These are phyloP conservation scores for Sciaenops ocellatus DNA, from an alignment of 2,797 vertebrate species.

Conservation along the genomic window DNA sequence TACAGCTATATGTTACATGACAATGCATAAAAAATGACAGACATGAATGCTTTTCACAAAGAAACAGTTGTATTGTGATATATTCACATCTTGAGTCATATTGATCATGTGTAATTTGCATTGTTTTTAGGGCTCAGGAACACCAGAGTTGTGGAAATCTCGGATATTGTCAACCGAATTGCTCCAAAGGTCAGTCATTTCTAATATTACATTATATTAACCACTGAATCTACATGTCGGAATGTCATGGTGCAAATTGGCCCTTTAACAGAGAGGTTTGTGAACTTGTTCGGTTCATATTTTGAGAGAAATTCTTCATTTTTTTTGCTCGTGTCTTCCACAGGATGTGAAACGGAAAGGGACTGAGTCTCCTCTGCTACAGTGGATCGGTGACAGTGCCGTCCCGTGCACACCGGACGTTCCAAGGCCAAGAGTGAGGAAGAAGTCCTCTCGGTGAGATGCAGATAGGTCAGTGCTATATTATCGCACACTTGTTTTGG, in stretches of 20 bases:
- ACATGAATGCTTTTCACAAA: neutral
- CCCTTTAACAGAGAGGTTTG: neutral
- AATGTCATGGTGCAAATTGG: neutral
- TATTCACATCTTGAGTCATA: neutral
- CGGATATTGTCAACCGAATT: slow-evolving; percentile 86
- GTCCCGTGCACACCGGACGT: slow-evolving; percentile 88
- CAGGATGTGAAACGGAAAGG: slow-evolving; percentile 86
- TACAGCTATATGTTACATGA: neutral
- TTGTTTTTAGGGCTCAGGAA: slow-evolving; percentile 31
- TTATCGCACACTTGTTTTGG: too few relatives aligned
- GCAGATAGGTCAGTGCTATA: neutral
- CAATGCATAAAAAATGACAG: neutral
- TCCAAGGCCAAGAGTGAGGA: slow-evolving; percentile 68
- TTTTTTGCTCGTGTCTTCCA: slow-evolving; percentile 13
- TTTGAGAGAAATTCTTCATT: neutral
- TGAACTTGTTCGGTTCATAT: neutral
- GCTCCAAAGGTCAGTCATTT: slow-evolving; percentile 82
- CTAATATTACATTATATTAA: neutral
- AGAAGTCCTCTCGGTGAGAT: slow-evolving; percentile 75
- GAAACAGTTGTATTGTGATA: neutral
- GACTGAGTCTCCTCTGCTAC: slow-evolving; percentile 86
- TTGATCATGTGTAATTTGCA: neutral
- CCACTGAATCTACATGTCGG: neutral
- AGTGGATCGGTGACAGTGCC: slow-evolving; percentile 92
- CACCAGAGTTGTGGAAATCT: slow-evolving; percentile 81